These are phyloP conservation scores for Dendrophyllia cribrosa DNA, from an alignment of 64 coral and sea anemone genomes.

Conservation along the genomic window DNA sequence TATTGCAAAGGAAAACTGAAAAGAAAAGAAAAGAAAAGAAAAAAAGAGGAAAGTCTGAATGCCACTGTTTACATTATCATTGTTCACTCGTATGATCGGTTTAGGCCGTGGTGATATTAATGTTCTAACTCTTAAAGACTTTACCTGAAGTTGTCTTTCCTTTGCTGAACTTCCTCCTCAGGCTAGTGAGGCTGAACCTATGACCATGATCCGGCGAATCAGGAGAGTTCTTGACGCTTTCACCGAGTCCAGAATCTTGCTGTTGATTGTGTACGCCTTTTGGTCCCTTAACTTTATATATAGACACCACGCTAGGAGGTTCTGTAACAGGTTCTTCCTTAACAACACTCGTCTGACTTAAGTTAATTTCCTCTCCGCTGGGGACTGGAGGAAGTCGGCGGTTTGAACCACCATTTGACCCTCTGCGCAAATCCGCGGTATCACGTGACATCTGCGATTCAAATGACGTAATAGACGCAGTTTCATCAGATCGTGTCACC, in stretches of 20 bases:
- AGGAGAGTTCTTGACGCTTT: constrained; percentile 20
- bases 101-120: too few species aligned
- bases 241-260: constrained; percentile 66
- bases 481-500: constrained; percentile 13
- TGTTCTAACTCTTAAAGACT: too few species aligned
- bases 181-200: neutral
- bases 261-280: neutral
- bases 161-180: neutral
- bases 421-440: neutral
- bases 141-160: constrained; percentile 20
- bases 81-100: too few species aligned
- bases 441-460: neutral
- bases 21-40: too few species aligned
- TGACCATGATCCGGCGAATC: neutral
- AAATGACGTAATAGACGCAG: constrained; percentile 14
- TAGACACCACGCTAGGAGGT: constrained; percentile 38
- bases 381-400: constrained; percentile 66
- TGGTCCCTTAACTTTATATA: constrained; percentile 25
- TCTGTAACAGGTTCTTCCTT: neutral
- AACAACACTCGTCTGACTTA: neutral
- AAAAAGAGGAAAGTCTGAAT: too few species aligned
- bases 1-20: too few species aligned
- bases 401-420: constrained; percentile 16
- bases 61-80: too few species aligned
- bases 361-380: constrained; percentile 16